Base-by-base conservation (phyloP, 2,797 vertebrate species). In the Bucorvus abyssinicus region DNA sequence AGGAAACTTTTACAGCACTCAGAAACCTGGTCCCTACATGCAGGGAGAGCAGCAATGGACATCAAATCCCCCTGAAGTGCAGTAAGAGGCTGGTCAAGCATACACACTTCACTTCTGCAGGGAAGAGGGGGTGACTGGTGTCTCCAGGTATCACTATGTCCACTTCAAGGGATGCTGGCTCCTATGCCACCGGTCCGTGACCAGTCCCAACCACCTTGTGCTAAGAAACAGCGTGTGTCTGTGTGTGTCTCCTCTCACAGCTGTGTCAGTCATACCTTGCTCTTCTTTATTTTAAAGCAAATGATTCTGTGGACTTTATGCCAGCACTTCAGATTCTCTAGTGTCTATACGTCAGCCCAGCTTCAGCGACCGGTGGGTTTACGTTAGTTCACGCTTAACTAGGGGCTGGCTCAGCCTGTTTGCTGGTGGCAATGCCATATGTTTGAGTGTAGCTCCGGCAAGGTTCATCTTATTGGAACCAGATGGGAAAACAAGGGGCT, bases 171-270 rank as follows among this genome's bases (percentile, higher is more conserved):
- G n/a, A 36, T 9, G 17, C 59, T 1, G 1, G n/a, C n/a, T 89
- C 20, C 70, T 34, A 3, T 2, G 7, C 22, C 2, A 2, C 22
- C 2, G 2, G 36, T 24, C 73, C 0, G 0, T 36, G 40, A 69
- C 24, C 4, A 16, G 18, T 22, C 64, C 44, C 30, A 80, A 27
- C 12, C n/a, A 44, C 7, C 55, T 4, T 69, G 53, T 56, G 70
- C 70, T 32, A 12, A 50, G 11, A 34, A 14, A 50, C 14, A 34
- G 15, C 6, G 4, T 55, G 53, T 56, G 20, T 38, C 32, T 83
- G 5, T 36, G 27, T 42, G 42, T 61, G 22, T 47, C 30, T 84
- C n/a, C 61, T 87, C 79, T 68, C 44, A 52, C 47, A 55, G 53
- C 45, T 71, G 30, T n/a, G 26, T 53, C 38, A 50, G 38, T n/a